Evolutionary conservation across 2,797 vertebrate genomes (phyloP), one percentile per base, ranked within the genome.

Genomic region (Spheniscus humboldti): DNA sequence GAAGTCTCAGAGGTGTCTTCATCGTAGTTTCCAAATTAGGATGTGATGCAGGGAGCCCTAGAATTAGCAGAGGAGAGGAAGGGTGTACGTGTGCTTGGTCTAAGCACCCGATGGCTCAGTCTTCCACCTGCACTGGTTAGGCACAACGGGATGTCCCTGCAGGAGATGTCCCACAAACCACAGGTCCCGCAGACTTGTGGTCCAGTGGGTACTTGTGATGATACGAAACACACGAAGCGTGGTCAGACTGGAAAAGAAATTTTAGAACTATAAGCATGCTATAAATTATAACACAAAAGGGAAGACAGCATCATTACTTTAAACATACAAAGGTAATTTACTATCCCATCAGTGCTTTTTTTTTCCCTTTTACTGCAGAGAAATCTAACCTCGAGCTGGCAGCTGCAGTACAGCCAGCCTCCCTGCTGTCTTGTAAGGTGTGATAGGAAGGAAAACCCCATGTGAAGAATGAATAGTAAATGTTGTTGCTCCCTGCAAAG

Each of bases 131-230:
- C 16, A 6, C 55, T 12, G 39, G 25, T 85, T 31, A 67, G 30
- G n/a, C 30, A 41, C 9, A 24, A 7, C 0, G 1, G 9, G 35
- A 20, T 5, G 11, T 47, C 30, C 60, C 37, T 47, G 39, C 55
- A 31, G 24, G 59, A 31, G 50, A 33, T 25, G 52, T 39, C 79
- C 30, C 33, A 14, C 28, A 37, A 50, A 69, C 16, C 41, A 22
- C 55, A 31, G 23, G 23, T 20, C n/a, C 33, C 24, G 30, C 9
- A 7, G 22, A 12, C 27, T 39, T 9, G 13, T 25, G 24, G 23
- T n/a, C 60, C 24, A 6, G 47, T 8, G 25, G 39, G 37, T 66
- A 13, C 7, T 25, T 30, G 52, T n/a, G 66, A 39, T 10, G 16
- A 15, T 17, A 25, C 1, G 12, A 39, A 66, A n/a, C n/a, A n/a